Base-by-base conservation (phyloP, 2,113 vertebrate species). In the Strix aluco region DNA sequence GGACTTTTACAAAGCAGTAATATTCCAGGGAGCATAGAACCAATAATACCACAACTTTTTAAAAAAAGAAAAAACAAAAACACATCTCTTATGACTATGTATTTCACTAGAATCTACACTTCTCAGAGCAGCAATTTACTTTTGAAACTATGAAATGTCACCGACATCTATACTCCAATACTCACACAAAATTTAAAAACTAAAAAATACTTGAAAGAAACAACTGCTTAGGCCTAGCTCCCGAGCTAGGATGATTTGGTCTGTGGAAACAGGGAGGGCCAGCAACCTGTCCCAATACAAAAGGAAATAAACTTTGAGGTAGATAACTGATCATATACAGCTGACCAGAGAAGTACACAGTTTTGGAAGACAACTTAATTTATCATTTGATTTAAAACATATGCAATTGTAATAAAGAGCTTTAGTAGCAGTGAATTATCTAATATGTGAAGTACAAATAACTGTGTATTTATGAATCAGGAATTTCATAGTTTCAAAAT, bases 291-390 rank as follows among this genome's bases (percentile, higher is more conserved):
- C 98, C 98, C 98, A 98, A 94, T 98, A 99, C 97, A 99, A 99
- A 99, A 99, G 98, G 98, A 99, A 99, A 98, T 94, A 98, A 99
- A 98, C 98, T 99, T 98, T 99, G 99, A 99, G 99, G 99, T 99
- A 99, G 99, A 99, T 99, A 99, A 99, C 98, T 99, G 99, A 99
- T 99, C 99, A 98, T 98, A 98, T 97, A 98, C 98, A 97, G 98
- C 98, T 98, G 99, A 99, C 98, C 99, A 99, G 99, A 98, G 98
- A 98, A 98, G 99, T 99, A 99, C 98, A 99, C 98, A 98, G 99
- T 99, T 99, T 98, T 99, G 98, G 98, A 99, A 98, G 98, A 99
- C 99, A 98, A 98, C 98, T 98, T 98, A 98, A 98, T 99, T 96
- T 98, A 98, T 97, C 98, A 98, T 98, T 98, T 73, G 96, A 98